Base-by-base conservation (phyloP, 2,888 invertebrate species). In the Pecten maximus region DNA sequence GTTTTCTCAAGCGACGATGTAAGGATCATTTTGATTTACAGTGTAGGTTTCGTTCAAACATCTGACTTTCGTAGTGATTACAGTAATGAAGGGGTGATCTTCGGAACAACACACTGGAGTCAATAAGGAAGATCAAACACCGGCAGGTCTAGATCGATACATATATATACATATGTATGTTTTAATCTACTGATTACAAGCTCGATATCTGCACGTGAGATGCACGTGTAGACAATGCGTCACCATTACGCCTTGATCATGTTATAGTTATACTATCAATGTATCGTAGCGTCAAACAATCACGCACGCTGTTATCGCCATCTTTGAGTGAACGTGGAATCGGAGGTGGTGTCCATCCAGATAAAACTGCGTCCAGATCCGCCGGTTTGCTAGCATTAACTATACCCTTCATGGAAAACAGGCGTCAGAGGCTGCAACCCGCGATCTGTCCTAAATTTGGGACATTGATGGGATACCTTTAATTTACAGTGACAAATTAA, bases 171-270 rank as follows among this genome's bases (percentile, higher is more conserved):
- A 35, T 35, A 35, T 74, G 35, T 28, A 16, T 74, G 74, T 74
- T 74, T 48, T 35, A 74, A 74, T 74, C 35, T 74, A 74, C 74
- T 74, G 74, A 74, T 74, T 74, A 74, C 74, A 35, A 74, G 74
- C 35, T 74, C 74, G 74, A 74, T 74, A 74, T 28, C 35, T 28
- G 74, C 74, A 74, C 74, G 74, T 35, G 74, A 74, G 35, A 35
- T 74, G 28, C 74, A 74, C 74, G 35, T 74, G 74, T 23, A 74
- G 74, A 74, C 28, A 74, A 6, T 19, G 1, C 60, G 74, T 74
- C 28, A 74, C 74, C 74, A 74, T 12, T 54, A 10, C 8, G 44
- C 44, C 6, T 44, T 6, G 44, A n/a, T n/a, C n/a, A n/a, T n/a
- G n/a, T n/a, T n/a, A n/a, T n/a, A n/a, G n/a, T n/a, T n/a, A n/a